Conservation (phyloP, 2,888 invertebrate species). For the Temnothorax rugatulus region DNA sequence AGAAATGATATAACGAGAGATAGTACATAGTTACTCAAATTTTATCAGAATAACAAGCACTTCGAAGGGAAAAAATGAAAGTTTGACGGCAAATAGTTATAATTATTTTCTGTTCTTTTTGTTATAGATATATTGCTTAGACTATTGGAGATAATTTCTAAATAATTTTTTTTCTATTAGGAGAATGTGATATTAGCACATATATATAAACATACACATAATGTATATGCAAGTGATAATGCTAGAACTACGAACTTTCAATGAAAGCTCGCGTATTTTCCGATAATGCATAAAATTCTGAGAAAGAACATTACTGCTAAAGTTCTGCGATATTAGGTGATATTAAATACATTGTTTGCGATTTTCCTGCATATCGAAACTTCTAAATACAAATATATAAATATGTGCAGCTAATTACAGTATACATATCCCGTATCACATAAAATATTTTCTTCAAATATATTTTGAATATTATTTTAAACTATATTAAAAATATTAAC, state of each 20-base stretch:
- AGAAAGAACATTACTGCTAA: neutral
- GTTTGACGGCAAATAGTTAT: neutral
- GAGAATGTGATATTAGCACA: neutral
- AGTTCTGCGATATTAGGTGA: neutral
- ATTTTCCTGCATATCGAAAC: neutral
- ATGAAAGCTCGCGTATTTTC: neutral
- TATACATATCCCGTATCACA: neutral
- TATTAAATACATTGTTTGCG: neutral
- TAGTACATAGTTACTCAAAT: neutral
- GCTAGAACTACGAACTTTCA: neutral
- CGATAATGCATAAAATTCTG: neutral
- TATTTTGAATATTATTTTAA: conserved; percentile 1
- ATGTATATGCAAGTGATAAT: conserved; percentile 15
- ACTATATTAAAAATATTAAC: neutral
- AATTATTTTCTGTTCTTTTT: neutral
- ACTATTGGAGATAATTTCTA: neutral
- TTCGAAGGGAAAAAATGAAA: neutral
- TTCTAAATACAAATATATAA: conserved; percentile 15
- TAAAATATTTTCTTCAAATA: neutral
- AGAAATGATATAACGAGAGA: conserved; percentile 3
- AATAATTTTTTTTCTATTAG: conserved; percentile 29
- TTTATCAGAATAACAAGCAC: neutral
- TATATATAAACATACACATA: neutral
- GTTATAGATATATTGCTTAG: neutral
- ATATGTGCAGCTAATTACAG: neutral